phyloP scores from a whole-genome alignment of 2,113 vertebrate species.

The Misgurnus mizolepis region DNA sequence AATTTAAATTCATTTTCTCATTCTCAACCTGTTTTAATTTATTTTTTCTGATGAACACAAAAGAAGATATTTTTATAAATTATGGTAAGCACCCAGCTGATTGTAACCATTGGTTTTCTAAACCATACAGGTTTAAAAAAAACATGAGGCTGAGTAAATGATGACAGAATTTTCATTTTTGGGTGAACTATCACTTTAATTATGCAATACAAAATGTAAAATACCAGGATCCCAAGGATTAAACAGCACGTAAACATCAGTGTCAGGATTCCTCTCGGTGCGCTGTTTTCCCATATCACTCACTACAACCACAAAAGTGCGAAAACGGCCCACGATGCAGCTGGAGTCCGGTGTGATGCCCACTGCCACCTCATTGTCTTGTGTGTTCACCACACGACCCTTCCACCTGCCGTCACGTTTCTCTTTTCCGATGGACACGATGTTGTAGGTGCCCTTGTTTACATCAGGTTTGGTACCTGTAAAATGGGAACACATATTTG shows the following conservation, averaged over 20 bases:
- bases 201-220: background rate
- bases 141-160: too few species aligned
- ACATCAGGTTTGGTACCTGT: conserved; percentile 78
- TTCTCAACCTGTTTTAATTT: too few species aligned
- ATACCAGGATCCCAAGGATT: conserved; percentile 88
- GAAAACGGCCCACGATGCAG: conserved; percentile 86
- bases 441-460: conserved; percentile 78
- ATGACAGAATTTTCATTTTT: too few species aligned
- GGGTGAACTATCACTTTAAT: too few species aligned
- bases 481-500: background rate
- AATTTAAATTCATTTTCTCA: too few species aligned
- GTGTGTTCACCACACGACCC: conserved; percentile 63
- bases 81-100: too few species aligned
- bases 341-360: conserved; percentile 74
- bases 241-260: conserved; percentile 87
- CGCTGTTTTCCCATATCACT: conserved; percentile 71
- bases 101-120: too few species aligned
- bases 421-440: conserved; percentile 59
- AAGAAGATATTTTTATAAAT: too few species aligned
- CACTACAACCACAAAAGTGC: conserved; percentile 75
- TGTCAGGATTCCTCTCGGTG: conserved; percentile 65
- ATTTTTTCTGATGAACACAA: too few species aligned
- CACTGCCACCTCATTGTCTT: conserved; percentile 62
- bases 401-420: conserved; percentile 71
- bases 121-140: too few species aligned